These are phyloP conservation scores for Aplidium turbinatum DNA, from an alignment of 23 tunicate species.

Conservation along the genomic window DNA sequence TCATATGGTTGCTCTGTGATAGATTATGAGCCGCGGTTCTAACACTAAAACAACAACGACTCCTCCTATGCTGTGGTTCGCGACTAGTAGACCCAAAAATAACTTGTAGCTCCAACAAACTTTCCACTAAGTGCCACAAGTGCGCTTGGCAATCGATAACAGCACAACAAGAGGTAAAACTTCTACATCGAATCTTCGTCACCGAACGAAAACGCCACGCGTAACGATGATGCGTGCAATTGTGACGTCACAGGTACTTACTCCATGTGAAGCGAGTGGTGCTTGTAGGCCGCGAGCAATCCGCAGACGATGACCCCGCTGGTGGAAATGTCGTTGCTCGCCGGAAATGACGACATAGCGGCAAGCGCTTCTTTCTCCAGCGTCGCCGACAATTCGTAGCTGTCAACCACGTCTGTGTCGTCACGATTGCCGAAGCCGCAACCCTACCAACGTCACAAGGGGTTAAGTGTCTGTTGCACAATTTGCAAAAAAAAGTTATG, in stretches of 20 bases:
- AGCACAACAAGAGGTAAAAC: too few relatives aligned
- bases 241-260: neutral
- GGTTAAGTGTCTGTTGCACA: neutral
- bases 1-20: too few relatives aligned
- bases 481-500: too few relatives aligned
- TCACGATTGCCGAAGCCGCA: neutral
- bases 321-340: conserved; percentile 45
- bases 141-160: too few relatives aligned
- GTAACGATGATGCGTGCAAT: neutral
- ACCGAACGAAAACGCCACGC: neutral
- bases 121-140: too few relatives aligned
- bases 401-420: conserved; percentile 5
- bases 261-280: conserved; percentile 17
- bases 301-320: too few relatives aligned
- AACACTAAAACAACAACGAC: too few relatives aligned
- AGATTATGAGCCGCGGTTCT: too few relatives aligned
- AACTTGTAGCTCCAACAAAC: too few relatives aligned
- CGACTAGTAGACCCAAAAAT: too few relatives aligned
- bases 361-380: conserved; percentile 39
- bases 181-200: too few relatives aligned
- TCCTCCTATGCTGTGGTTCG: too few relatives aligned
- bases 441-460: conserved; percentile 9
- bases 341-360: conserved; percentile 3
- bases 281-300: conserved; percentile 60
- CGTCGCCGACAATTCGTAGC: conserved; percentile 28